These are phyloP conservation scores for Aspidoscelis tigris DNA, from an alignment of 2,113 vertebrate genomes.

Conservation along the genomic window DNA sequence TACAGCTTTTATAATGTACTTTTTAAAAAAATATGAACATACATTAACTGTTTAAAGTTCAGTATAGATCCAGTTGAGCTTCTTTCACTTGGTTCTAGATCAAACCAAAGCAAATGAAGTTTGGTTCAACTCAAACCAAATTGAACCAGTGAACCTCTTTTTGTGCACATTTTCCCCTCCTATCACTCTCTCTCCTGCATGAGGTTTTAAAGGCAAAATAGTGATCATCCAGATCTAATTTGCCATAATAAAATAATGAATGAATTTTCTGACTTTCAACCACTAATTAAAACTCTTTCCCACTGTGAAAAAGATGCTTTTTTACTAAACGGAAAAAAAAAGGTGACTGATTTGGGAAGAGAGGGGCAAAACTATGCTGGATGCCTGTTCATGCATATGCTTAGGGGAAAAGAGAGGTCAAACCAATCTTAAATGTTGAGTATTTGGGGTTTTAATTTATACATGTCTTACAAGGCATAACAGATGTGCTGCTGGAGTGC, in stretches of 20 bases:
- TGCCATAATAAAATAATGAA: neutral
- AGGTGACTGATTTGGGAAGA: constrained; percentile 23
- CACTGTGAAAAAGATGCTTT: constrained; percentile 23
- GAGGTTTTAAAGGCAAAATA: neutral
- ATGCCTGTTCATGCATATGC: constrained; percentile 18
- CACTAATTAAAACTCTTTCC: constrained; percentile 35
- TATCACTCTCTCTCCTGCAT: neutral
- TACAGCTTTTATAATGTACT: too few relatives aligned
- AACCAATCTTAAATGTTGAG: constrained; percentile 59
- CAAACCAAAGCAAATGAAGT: too few relatives aligned
- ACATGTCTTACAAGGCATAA: constrained; percentile 50
- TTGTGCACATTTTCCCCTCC: neutral
- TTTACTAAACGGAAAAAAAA: constrained; percentile 47
- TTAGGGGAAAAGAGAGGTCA: constrained; percentile 38
- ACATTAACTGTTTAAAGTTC: too few relatives aligned
- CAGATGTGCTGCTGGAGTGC: constrained; percentile 21
- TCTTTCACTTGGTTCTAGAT: too few relatives aligned
- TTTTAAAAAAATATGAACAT: too few relatives aligned
- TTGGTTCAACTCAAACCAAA: too few relatives aligned
- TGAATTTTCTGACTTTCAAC: constrained; percentile 25
- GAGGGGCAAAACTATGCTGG: neutral
- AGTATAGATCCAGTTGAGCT: too few relatives aligned
- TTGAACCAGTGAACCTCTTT: neutral
- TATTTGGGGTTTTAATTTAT: constrained; percentile 53
- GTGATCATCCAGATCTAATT: constrained; percentile 4